These are phyloP conservation scores for Circaetus cinerascens DNA, from an alignment of 2,113 vertebrate genomes.

Conservation along the genomic window DNA sequence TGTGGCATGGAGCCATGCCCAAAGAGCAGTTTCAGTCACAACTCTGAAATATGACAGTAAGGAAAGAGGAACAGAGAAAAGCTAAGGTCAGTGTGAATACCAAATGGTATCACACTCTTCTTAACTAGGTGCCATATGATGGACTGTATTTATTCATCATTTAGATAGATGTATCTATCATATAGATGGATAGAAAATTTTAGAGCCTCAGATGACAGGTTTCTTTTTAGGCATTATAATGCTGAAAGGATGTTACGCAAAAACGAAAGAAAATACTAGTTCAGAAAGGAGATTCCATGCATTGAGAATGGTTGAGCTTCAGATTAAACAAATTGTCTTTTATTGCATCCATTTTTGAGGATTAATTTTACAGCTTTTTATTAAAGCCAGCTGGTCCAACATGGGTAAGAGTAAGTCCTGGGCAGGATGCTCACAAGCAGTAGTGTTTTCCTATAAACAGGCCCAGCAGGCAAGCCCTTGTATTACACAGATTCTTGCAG, in stretches of 20 bases:
- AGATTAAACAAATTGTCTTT: constrained; percentile 25
- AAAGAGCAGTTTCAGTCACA: background rate
- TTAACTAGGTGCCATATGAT: background rate
- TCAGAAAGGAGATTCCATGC: background rate
- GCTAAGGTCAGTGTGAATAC: background rate
- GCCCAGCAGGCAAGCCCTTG: background rate
- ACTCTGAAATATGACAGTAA: background rate
- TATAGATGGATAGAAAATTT: background rate
- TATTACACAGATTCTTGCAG: background rate
- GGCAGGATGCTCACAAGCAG: background rate
- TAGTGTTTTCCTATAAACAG: background rate
- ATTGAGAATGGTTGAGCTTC: background rate
- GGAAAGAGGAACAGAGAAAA: background rate
- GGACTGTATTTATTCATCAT: background rate
- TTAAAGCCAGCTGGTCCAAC: constrained; percentile 7
- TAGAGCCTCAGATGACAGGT: background rate
- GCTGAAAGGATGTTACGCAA: background rate
- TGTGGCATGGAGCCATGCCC: background rate
- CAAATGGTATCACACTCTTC: background rate
- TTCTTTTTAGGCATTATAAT: background rate
- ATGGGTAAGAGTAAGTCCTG: background rate
- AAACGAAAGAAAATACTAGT: background rate
- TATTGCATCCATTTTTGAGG: constrained; percentile 14
- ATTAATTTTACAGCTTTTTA: constrained; percentile 45
- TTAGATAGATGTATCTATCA: background rate